Evolutionary conservation across 2,888 invertebrate genomes (phyloP), one percentile per base, ranked within the genome.

Genomic region (Digitonthophagus gazella): DNA sequence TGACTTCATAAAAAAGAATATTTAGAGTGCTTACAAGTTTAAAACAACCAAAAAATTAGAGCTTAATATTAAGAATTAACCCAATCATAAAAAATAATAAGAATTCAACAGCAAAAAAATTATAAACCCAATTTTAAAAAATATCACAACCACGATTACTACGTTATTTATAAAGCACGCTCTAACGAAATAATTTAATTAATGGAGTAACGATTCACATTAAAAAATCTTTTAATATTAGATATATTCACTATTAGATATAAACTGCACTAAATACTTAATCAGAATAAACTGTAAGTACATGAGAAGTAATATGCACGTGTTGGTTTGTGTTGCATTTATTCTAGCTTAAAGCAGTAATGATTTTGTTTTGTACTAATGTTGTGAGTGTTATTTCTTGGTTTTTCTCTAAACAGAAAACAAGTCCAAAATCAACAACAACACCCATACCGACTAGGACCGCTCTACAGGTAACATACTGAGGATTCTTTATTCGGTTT

Each of bases 401-500:
- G 70, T 74, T 74, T 71, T 72, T 68, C 68, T 69, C 65, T 72
- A 76, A 76, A 77, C 77, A 83, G 80, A 84, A 85, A 80, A 83
- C 85, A 76, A 83, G 85, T 76, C 84, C 87, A 74, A 86, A 87
- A 80, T 84, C 85, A 77, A 81, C 86, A 69, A 84, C 86, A 78
- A 86, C 87, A 74, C 86, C 88, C 74, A 82, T 88, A 75, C 86
- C 87, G 74, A 86, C 88, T 76, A 87, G 88, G 84, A 86, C 87
- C 79, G 87, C 88, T 72, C 84, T 89, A 70, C 89, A 89, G 89
- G 89, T 89, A 88, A 88, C 83, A 81, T 87, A 85, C 67, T 73
- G 69, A 70, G 15, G 67, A 28, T 28, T 56, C 15, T 44, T n/a
- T n/a, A n/a, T 19, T 55, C 44, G 68, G n/a, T 58, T 64, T 69